Conservation (phyloP, 2,113 vertebrate species). For the Centropus unirufus region DNA sequence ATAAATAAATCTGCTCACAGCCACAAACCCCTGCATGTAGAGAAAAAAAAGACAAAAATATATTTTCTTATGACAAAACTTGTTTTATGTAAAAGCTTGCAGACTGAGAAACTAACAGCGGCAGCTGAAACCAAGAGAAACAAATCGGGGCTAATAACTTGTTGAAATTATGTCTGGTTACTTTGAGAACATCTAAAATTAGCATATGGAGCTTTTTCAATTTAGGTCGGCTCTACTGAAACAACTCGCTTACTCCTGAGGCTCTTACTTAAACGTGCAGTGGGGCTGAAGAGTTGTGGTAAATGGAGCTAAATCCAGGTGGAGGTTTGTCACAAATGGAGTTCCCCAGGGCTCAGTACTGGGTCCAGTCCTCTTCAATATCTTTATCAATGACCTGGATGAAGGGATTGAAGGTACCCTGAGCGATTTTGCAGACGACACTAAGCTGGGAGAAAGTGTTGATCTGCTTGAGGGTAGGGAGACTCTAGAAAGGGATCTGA, state of each 20-base stretch:
- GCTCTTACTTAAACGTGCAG: neutral
- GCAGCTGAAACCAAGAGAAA: conserved; percentile 1
- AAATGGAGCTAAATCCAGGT: too few species aligned
- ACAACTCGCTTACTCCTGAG: conserved; percentile 8
- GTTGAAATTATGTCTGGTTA: neutral
- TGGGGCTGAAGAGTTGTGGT: neutral
- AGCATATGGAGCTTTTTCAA: neutral
- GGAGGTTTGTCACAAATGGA: too few species aligned
- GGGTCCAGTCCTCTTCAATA: too few species aligned
- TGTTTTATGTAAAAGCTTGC: conserved; percentile 1
- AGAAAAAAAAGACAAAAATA: neutral
- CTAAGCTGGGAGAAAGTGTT: too few species aligned
- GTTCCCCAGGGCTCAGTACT: too few species aligned
- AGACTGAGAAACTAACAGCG: neutral
- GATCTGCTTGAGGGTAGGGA: too few species aligned
- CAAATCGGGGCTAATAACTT: neutral
- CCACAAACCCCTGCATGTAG: neutral
- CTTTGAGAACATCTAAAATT: conserved; percentile 5
- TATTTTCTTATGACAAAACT: neutral
- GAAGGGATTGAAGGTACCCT: too few species aligned
- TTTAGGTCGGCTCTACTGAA: neutral
- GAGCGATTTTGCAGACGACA: too few species aligned
- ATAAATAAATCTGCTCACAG: neutral
- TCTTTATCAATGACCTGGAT: too few species aligned
- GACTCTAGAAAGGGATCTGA: too few species aligned